Percentiles rank a stretch among this genome's conserved stretches.
Evolutionary conservation across 2,888 invertebrate species (phyloP).

Genomic region (Lasioglossum morio): DNA sequence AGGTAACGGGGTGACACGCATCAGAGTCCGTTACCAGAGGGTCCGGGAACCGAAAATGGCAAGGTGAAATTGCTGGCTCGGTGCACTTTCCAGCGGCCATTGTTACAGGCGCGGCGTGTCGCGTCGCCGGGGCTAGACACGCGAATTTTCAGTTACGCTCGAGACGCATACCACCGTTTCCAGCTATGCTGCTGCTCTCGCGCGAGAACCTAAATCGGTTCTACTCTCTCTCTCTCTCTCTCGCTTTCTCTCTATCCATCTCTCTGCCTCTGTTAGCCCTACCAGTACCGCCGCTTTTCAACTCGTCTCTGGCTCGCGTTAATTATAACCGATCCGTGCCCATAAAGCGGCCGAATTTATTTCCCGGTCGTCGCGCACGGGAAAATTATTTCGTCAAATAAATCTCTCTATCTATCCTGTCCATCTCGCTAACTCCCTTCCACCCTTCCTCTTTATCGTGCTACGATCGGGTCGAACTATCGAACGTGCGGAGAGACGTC

Average conservation of each 20-base stretch:
- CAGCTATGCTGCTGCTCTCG: conserved; percentile 17
- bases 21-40: conserved; percentile 36
- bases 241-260: not conserved
- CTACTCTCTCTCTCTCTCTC: not conserved
- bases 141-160: conserved; percentile 67
- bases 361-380: conserved; percentile 30
- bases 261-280: not conserved
- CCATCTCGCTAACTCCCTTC: not conserved
- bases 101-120: conserved; percentile 49
- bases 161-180: conserved; percentile 39
- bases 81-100: conserved; percentile 61
- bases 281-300: conserved; percentile 25
- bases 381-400: conserved; percentile 55
- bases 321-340: conserved; percentile 55
- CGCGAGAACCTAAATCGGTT: conserved; percentile 48
- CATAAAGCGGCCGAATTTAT: conserved; percentile 55
- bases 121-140: conserved; percentile 38
- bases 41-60: conserved; percentile 60
- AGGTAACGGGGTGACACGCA: conserved; percentile 57
- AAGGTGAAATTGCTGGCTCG: conserved; percentile 48
- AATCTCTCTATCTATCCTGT: conserved; percentile 18
- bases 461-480: not conserved
- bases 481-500: not conserved
- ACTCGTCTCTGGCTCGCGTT: conserved; percentile 36
- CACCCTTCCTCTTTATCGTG: not conserved